Conservation (phyloP, 2,888 invertebrate genomes). For the Orthosia gothica region DNA sequence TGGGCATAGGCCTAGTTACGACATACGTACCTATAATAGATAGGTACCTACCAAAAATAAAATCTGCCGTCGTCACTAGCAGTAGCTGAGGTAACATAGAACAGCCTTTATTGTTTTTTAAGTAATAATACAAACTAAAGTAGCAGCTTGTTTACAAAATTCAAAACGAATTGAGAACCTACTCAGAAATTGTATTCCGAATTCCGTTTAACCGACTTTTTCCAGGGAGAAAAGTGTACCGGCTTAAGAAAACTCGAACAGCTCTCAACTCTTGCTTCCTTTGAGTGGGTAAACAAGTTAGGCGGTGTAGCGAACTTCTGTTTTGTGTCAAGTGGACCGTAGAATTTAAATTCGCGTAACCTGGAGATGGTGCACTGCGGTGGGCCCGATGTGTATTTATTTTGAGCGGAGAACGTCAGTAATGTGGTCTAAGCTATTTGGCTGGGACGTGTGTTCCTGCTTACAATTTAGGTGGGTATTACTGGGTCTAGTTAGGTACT, state of each 20-base stretch:
- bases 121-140: neutral
- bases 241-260: conserved; percentile 67
- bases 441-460: conserved; percentile 8
- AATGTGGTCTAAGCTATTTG: conserved; percentile 29
- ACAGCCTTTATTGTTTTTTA: neutral
- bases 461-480: neutral
- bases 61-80: neutral
- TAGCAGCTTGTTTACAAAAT: conserved; percentile 1
- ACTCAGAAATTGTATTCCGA: conserved; percentile 50
- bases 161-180: conserved; percentile 28
- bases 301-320: conserved; percentile 68
- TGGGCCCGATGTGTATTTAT: conserved; percentile 60
- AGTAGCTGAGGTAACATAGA: too few relatives aligned
- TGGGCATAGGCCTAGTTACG: too few relatives aligned
- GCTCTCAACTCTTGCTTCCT: conserved; percentile 69
- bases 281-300: conserved; percentile 73
- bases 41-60: neutral
- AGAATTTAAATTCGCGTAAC: conserved; percentile 68
- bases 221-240: conserved; percentile 58
- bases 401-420: conserved; percentile 49
- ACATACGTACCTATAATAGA: too few relatives aligned
- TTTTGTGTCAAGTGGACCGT: conserved; percentile 70
- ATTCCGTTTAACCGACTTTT: conserved; percentile 58
- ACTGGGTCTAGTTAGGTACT: neutral
- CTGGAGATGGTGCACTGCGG: conserved; percentile 62